Evolutionary conservation across 2,888 invertebrate species (phyloP).

Genomic region (Drosophila histrio): DNA sequence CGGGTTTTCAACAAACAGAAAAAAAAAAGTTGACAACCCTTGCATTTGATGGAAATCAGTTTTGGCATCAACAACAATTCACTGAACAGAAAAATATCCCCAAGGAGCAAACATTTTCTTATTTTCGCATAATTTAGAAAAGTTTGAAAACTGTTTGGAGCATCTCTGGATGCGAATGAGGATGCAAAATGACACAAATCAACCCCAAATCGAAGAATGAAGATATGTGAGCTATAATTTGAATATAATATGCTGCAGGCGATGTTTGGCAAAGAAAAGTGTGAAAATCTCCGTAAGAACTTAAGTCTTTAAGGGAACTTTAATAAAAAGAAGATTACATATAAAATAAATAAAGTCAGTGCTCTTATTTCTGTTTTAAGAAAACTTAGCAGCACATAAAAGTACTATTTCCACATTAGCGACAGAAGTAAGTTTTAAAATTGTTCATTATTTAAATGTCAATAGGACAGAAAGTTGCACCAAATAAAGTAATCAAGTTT

Average conservation of each 20-base stretch:
- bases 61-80: slow-evolving; percentile 66
- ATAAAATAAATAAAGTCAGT: no score
- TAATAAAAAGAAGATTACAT: background rate
- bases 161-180: background rate
- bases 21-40: slow-evolving; percentile 60
- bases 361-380: no score
- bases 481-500: background rate
- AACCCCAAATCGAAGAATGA: slow-evolving; percentile 54
- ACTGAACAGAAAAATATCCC: slow-evolving; percentile 79
- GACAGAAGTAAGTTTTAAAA: no score
- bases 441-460: no score
- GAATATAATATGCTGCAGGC: slow-evolving; percentile 56
- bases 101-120: slow-evolving; percentile 52
- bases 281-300: slow-evolving; percentile 1
- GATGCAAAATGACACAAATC: slow-evolving; percentile 59
- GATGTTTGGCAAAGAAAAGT: background rate
- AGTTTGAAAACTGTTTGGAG: slow-evolving; percentile 55
- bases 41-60: slow-evolving; percentile 61
- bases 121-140: slow-evolving; percentile 73
- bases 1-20: slow-evolving; percentile 40
- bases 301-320: background rate
- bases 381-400: no score
- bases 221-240: slow-evolving; percentile 56
- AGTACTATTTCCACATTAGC: no score
- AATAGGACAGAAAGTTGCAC: no score